Percentiles rank a stretch among this genome's conserved stretches.
Conservation (phyloP, 1,140 invertebrate species). For the Listronotus bonariensis region DNA sequence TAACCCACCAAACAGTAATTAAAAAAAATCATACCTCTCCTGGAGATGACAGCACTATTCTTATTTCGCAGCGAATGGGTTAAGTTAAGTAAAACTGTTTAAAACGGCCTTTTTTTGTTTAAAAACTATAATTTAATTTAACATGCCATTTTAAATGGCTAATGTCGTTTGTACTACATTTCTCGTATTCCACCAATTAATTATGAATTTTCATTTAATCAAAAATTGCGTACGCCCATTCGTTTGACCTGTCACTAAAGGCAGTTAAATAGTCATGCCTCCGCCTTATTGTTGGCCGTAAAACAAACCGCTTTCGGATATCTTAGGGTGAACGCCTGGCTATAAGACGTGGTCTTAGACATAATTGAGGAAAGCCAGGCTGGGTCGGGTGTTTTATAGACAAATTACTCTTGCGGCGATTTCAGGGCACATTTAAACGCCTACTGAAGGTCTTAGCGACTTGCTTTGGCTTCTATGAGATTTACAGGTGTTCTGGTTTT, state of each 20-base stretch:
- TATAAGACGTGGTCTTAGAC: slow-evolving; percentile 18
- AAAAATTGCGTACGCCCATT: too few species aligned
- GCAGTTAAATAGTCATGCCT: slow-evolving; percentile 15
- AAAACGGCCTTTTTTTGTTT: too few species aligned
- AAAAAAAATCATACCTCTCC: too few species aligned
- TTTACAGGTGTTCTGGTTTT: slow-evolving; percentile 22
- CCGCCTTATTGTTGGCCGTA: slow-evolving; percentile 16
- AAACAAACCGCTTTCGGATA: slow-evolving; percentile 23
- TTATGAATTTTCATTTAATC: too few species aligned
- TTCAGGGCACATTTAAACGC: slow-evolving; percentile 27
- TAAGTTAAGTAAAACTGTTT: too few species aligned
- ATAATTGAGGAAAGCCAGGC: slow-evolving; percentile 27
- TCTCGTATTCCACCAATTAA: too few species aligned
- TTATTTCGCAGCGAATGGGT: too few species aligned
- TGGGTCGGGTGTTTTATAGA: slow-evolving; percentile 24
- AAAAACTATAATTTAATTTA: too few species aligned
- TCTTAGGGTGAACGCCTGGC: slow-evolving; percentile 17
- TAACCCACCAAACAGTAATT: too few species aligned
- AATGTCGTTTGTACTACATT: too few species aligned
- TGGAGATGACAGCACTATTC: too few species aligned
- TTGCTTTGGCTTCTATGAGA: slow-evolving; percentile 21
- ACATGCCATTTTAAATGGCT: too few species aligned
- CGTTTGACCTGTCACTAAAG: slow-evolving; percentile 1
- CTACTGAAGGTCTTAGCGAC: slow-evolving; percentile 22
- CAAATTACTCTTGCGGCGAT: slow-evolving; percentile 29